Percentiles rank a stretch among this genome's conserved stretches.
phyloP scores from a whole-genome alignment of 2,113 vertebrate genomes.

The Pedionomus torquatus region DNA sequence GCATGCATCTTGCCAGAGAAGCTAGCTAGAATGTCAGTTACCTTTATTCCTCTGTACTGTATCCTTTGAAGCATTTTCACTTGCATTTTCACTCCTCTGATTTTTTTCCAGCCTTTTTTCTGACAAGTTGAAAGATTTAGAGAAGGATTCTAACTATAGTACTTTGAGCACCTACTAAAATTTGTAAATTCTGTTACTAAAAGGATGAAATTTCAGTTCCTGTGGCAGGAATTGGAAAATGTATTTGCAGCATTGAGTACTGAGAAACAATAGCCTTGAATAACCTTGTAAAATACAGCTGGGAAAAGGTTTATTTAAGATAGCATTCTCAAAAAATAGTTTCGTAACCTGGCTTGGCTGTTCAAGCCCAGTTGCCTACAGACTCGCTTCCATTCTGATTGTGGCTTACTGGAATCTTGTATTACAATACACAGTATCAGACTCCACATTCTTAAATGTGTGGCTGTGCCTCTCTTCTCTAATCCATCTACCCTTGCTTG shows the following conservation, averaged over 20 bases:
- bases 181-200: not conserved
- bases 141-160: not conserved
- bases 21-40: not conserved
- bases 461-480: not conserved
- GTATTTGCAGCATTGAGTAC: not conserved
- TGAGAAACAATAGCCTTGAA: not conserved
- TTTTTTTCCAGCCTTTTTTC: not conserved
- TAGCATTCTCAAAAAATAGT: not conserved
- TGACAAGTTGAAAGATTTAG: not conserved
- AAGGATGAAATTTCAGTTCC: not conserved
- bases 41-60: not conserved
- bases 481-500: not conserved
- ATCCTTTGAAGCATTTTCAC: not conserved
- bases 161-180: not conserved
- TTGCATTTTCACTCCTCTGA: not conserved
- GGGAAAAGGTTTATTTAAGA: not conserved
- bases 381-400: not conserved
- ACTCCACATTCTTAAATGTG: not conserved
- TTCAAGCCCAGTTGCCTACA: not conserved
- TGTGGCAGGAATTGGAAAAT: not conserved
- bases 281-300: not conserved
- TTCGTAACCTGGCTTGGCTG: not conserved
- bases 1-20: not conserved
- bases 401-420: not conserved
- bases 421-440: rapidly evolving